These are phyloP conservation scores for Drosophila insularis DNA, from an alignment of 1,140 invertebrate genomes.

Conservation along the genomic window DNA sequence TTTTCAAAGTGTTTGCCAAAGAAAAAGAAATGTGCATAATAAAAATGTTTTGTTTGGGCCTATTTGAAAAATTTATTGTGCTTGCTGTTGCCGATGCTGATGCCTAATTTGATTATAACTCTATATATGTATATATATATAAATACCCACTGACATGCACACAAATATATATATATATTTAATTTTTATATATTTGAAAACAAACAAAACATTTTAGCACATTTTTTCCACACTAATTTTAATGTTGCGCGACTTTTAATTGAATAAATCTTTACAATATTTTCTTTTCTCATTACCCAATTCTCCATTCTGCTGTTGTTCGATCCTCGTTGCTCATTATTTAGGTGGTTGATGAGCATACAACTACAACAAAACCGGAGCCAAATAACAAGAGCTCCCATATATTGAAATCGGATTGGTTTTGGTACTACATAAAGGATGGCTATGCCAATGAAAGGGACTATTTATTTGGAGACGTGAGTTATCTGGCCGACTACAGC, in stretches of 20 bases:
- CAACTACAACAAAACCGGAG: constrained; percentile 87
- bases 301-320: background rate
- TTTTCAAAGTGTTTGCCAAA: constrained; percentile 70
- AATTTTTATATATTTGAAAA: constrained; percentile 19
- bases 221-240: constrained; percentile 15
- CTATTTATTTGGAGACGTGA: constrained; percentile 93
- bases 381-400: constrained; percentile 85
- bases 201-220: constrained; percentile 54
- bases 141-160: background rate
- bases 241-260: background rate
- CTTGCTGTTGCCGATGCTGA: constrained; percentile 59
- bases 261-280: background rate
- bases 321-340: background rate
- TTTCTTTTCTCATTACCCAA: constrained; percentile 5
- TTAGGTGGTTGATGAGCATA: constrained; percentile 92
- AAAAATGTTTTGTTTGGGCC: constrained; percentile 77
- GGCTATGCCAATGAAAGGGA: constrained; percentile 95
- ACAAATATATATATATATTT: constrained; percentile 23
- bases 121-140: constrained; percentile 16
- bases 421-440: constrained; percentile 97
- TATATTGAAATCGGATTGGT: constrained; percentile 96
- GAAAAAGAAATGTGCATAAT: constrained; percentile 57
- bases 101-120: constrained; percentile 16
- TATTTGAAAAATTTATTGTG: constrained; percentile 69
- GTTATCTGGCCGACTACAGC: constrained; percentile 33